Percentiles rank a stretch among this genome's conserved stretches.
phyloP scores from a whole-genome alignment of 2,113 vertebrate genomes.

The Oreamnos americanus region DNA sequence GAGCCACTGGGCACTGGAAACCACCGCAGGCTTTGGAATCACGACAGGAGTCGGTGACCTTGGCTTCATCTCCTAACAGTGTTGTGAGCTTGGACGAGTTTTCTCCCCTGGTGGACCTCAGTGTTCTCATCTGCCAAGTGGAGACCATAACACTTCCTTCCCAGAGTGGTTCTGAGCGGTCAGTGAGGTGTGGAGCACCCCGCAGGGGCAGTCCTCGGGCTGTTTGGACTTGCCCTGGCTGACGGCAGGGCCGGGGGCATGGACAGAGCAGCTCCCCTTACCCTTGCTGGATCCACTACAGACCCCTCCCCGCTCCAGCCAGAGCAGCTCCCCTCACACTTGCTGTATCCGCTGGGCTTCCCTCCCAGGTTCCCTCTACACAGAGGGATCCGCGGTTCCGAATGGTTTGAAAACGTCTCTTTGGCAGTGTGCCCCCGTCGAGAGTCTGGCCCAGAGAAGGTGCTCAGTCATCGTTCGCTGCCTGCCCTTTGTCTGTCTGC shows the following conservation, averaged over 20 bases:
- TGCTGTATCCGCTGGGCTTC: background rate
- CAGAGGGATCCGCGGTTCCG: background rate
- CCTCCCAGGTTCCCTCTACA: background rate
- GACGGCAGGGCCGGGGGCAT: rapidly evolving
- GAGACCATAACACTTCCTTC: rapidly evolving
- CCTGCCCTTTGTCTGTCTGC: background rate
- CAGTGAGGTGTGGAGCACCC: rapidly evolving
- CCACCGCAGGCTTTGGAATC: background rate
- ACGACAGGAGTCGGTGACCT: rapidly evolving
- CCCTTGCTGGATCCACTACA: no score
- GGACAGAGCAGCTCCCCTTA: background rate
- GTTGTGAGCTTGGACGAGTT: background rate
- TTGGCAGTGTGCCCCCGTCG: rapidly evolving
- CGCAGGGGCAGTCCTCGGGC: no score
- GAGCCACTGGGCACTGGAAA: background rate
- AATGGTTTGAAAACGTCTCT: background rate
- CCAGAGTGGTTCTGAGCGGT: background rate
- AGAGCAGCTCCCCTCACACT: background rate
- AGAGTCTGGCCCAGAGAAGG: background rate
- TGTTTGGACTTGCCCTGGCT: background rate
- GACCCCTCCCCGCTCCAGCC: background rate
- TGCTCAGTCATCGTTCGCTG: background rate
- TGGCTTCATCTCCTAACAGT: background rate
- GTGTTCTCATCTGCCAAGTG: background rate
- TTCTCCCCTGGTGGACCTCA: background rate